These are phyloP conservation scores for Hyperopisus bebe DNA, from an alignment of 2,113 vertebrate genomes.

Conservation along the genomic window DNA sequence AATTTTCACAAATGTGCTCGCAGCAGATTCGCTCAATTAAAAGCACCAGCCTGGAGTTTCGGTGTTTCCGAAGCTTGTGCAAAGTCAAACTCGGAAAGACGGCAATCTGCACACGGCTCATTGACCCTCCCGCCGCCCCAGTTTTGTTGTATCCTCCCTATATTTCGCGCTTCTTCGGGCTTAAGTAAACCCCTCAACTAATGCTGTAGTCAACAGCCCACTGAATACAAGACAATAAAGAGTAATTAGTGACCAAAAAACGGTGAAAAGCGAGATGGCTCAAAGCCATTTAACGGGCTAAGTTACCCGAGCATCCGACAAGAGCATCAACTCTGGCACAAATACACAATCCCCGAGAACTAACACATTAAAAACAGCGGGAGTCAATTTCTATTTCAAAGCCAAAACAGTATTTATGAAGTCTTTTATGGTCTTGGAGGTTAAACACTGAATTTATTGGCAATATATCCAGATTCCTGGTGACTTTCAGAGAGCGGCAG, in stretches of 20 bases:
- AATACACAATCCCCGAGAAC: no score
- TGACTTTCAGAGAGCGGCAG: constrained; percentile 5
- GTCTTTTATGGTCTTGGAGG: constrained; percentile 2
- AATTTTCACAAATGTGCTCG: neutral
- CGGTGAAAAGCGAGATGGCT: neutral
- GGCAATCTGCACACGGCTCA: neutral
- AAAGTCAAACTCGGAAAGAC: neutral
- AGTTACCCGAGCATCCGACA: neutral
- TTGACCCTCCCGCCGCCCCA: neutral
- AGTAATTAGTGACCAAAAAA: neutral
- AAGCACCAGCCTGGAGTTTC: neutral
- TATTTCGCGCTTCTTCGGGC: neutral
- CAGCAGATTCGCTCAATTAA: neutral
- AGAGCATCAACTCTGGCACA: neutral
- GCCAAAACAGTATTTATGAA: constrained; percentile 9
- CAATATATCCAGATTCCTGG: neutral
- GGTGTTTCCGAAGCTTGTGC: neutral
- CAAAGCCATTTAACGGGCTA: neutral
- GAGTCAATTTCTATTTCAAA: neutral
- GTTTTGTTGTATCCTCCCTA: neutral
- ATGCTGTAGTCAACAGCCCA: neutral
- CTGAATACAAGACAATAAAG: neutral
- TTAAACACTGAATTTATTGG: constrained; percentile 12
- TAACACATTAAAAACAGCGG: neutral
- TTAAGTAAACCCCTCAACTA: neutral